These are phyloP conservation scores for Luperina nickerlii DNA, from an alignment of 2,888 invertebrate species.

Conservation along the genomic window DNA sequence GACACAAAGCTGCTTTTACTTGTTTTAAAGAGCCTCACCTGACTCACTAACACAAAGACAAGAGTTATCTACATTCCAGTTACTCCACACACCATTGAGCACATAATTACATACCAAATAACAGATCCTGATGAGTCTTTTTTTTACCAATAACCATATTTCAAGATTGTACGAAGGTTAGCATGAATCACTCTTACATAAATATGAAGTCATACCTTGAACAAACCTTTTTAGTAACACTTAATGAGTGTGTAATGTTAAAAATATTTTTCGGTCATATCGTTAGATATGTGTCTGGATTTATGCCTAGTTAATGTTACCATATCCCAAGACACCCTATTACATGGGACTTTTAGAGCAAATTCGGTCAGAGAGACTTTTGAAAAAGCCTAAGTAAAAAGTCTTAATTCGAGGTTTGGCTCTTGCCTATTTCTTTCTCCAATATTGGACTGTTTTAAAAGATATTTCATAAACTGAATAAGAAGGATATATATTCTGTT, in stretches of 20 bases:
- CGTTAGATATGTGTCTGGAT: not conserved
- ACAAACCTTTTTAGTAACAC: conserved; percentile 56
- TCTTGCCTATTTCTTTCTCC: no score
- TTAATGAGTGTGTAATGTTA: conserved; percentile 37
- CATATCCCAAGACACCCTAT: not conserved
- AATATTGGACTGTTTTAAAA: no score
- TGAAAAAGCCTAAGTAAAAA: no score
- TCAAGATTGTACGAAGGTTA: conserved; percentile 53
- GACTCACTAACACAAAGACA: not conserved
- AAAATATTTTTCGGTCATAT: conserved; percentile 31
- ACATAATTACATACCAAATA: conserved; percentile 45
- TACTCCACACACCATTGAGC: conserved; percentile 36
- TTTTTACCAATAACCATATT: conserved; percentile 53
- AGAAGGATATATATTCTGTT: no score
- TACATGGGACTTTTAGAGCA: not conserved
- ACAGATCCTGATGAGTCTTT: conserved; percentile 54
- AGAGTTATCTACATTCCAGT: conserved; percentile 21
- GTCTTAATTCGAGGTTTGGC: no score
- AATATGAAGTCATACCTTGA: conserved; percentile 60
- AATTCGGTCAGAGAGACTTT: no score
- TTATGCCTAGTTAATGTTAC: not conserved
- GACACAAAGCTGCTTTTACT: not conserved
- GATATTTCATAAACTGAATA: no score
- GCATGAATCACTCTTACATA: conserved; percentile 61
- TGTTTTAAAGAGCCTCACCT: not conserved